These are phyloP conservation scores for Iguana delicatissima DNA, from an alignment of 2,797 vertebrate species.

Conservation along the genomic window DNA sequence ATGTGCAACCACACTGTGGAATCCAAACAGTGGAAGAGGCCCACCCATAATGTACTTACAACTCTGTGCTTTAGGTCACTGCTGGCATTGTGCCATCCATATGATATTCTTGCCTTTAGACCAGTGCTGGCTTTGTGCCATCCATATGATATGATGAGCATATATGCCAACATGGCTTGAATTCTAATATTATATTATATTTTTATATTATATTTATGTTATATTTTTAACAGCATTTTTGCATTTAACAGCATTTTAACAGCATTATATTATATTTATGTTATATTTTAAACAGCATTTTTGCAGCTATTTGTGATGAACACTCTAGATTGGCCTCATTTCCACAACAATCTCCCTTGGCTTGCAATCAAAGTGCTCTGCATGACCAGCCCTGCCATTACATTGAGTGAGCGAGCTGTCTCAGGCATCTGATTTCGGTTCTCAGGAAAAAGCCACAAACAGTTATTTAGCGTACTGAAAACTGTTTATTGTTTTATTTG, in stretches of 20 bases:
- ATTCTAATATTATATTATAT: neutral
- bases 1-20: neutral
- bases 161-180: neutral
- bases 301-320: neutral
- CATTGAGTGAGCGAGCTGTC: neutral
- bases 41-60: neutral
- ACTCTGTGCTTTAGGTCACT: neutral
- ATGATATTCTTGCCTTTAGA: neutral
- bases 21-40: neutral
- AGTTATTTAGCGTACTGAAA: neutral
- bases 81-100: neutral
- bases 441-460: neutral
- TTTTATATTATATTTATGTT: too few relatives aligned
- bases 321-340: neutral
- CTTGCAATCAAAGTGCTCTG: neutral
- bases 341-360: too few relatives aligned
- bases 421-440: neutral
- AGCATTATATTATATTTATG: too few relatives aligned
- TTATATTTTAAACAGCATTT: neutral
- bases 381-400: neutral
- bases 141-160: neutral
- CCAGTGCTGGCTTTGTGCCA: neutral
- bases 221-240: too few relatives aligned
- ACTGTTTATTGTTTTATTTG: neutral
- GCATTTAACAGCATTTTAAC: neutral